Evolutionary conservation across 2,797 vertebrate species (phyloP).

Genomic region (Bufotes viridis): DNA sequence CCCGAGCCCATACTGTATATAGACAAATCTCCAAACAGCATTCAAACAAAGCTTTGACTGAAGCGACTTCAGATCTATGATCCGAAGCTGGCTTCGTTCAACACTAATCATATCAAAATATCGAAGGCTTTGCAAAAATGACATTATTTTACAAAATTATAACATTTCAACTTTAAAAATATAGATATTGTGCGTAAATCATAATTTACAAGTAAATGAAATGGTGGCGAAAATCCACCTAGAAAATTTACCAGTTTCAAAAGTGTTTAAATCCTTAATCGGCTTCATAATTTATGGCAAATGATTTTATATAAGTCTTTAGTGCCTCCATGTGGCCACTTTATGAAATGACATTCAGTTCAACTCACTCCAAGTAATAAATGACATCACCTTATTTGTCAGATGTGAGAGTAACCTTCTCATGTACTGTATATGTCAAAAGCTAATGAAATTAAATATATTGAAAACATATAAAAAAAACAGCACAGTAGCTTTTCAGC

Average conservation of each 20-base stretch:
- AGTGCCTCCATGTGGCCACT: slow-evolving; percentile 41
- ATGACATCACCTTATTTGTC: not conserved
- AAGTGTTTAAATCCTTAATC: not conserved
- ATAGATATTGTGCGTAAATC: not conserved
- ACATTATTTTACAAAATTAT: not conserved
- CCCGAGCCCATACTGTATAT: too few species aligned
- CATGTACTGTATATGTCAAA: not conserved
- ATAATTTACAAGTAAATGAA: not conserved
- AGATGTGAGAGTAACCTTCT: not conserved
- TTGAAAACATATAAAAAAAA: too few species aligned
- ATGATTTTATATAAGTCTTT: not conserved
- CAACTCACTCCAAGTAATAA: not conserved
- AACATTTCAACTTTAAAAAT: not conserved
- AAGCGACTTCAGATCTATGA: too few species aligned
- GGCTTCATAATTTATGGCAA: not conserved
- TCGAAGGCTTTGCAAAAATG: not conserved
- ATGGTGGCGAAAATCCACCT: not conserved
- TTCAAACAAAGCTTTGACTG: too few species aligned
- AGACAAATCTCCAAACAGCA: too few species aligned
- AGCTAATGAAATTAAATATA: too few species aligned
- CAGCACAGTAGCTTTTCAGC: too few species aligned
- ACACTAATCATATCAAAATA: not conserved
- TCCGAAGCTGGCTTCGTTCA: too few species aligned
- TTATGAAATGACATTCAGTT: not conserved
- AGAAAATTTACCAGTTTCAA: not conserved